phyloP scores from a whole-genome alignment of 2,888 invertebrate species.

The Clepsis dumicolana region DNA sequence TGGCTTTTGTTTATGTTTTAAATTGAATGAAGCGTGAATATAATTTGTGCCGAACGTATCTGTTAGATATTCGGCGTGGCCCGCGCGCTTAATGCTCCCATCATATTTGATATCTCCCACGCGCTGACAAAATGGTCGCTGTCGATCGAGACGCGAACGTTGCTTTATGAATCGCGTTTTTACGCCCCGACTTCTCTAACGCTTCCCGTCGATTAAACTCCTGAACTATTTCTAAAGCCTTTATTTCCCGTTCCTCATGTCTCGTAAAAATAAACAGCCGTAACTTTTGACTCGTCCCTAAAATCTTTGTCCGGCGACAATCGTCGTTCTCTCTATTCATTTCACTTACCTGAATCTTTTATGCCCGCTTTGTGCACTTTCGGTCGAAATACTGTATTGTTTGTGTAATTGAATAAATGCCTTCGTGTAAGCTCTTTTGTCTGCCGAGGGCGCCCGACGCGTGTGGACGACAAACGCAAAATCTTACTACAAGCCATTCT shows the following conservation, averaged over 20 bases:
- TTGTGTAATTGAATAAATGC: constrained; percentile 84
- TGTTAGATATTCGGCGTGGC: constrained; percentile 42
- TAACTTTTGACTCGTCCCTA: constrained; percentile 81
- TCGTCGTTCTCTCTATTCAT: constrained; percentile 76
- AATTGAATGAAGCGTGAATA: constrained; percentile 29
- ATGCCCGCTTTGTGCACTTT: constrained; percentile 75
- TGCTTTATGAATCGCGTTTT: constrained; percentile 56
- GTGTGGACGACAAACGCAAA: constrained; percentile 52
- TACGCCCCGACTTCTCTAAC: constrained; percentile 51
- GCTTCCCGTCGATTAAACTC: constrained; percentile 64
- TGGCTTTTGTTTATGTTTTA: constrained; percentile 29
- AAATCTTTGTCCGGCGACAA: constrained; percentile 73
- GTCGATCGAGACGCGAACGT: constrained; percentile 55
- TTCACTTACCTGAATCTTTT: constrained; percentile 73
- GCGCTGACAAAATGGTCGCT: constrained; percentile 55
- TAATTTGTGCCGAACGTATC: constrained; percentile 34
- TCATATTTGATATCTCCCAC: constrained; percentile 52
- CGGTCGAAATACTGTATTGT: constrained; percentile 78
- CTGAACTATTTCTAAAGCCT: constrained; percentile 59
- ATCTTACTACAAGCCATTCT: constrained; percentile 54
- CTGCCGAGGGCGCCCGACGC: constrained; percentile 51
- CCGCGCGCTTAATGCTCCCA: constrained; percentile 57
- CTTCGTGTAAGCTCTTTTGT: constrained; percentile 68
- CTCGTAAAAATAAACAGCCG: constrained; percentile 73
- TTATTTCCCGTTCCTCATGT: constrained; percentile 56